Conservation (phyloP, 1,140 invertebrate species). For the Micrasema minimum region DNA sequence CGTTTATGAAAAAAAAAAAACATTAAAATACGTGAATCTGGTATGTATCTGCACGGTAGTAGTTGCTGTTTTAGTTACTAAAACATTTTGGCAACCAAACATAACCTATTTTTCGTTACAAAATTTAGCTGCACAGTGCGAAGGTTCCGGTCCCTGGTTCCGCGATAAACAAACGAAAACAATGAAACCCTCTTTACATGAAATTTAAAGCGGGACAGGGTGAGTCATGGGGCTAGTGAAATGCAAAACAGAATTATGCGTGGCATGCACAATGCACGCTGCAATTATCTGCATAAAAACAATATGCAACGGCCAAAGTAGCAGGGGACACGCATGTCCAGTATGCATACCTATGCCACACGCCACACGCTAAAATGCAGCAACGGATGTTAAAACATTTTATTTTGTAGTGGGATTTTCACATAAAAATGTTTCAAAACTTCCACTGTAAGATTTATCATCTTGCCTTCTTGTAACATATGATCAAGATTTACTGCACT, state of each 20-base stretch:
- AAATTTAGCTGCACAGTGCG: not conserved
- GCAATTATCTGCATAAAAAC: slow-evolving; percentile 30
- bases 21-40: too few species aligned
- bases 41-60: too few species aligned
- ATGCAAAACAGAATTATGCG: slow-evolving; percentile 30
- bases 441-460: too few species aligned
- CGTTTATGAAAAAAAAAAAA: too few species aligned
- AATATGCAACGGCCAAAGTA: slow-evolving; percentile 2
- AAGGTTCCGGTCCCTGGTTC: not conserved
- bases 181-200: not conserved
- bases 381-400: too few species aligned
- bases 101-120: too few species aligned
- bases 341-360: not conserved
- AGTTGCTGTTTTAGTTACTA: too few species aligned
- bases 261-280: slow-evolving; percentile 33
- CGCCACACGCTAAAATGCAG: slow-evolving; percentile 1
- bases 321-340: slow-evolving; percentile 1
- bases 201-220: not conserved
- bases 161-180: slow-evolving; percentile 10
- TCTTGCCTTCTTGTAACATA: too few species aligned
- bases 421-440: too few species aligned
- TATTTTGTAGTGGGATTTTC: too few species aligned
- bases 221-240: slow-evolving; percentile 21
- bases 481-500: too few species aligned
- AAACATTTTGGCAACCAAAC: too few species aligned